A percentile compares a stretch with the other conserved stretches of the same genome.
Conservation (phyloP, 2,888 invertebrate species). For the Amphipyra tragopoginis region DNA sequence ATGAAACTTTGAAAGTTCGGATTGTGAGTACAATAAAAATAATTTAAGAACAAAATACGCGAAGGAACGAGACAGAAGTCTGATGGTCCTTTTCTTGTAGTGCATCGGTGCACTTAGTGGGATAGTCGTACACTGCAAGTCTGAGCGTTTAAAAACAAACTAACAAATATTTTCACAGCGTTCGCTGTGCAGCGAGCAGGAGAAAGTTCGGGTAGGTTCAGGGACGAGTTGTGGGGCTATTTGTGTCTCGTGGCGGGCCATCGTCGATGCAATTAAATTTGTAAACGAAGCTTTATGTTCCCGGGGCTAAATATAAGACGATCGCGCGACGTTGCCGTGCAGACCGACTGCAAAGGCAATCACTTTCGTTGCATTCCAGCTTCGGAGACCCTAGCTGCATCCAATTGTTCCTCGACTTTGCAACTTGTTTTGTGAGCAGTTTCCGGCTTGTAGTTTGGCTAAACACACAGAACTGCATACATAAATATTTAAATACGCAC, state of each 20-base stretch:
- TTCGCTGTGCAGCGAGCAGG: slow-evolving; percentile 65
- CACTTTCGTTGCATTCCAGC: slow-evolving; percentile 64
- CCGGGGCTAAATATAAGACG: slow-evolving; percentile 80
- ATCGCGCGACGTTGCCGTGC: slow-evolving; percentile 76
- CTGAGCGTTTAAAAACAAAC: slow-evolving; percentile 68
- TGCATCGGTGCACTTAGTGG: slow-evolving; percentile 48
- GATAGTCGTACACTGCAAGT: slow-evolving; percentile 39
- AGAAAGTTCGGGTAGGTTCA: slow-evolving; percentile 88
- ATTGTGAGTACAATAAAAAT: slow-evolving; percentile 54
- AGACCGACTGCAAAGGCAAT: slow-evolving; percentile 64
- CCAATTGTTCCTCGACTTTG: slow-evolving; percentile 48
- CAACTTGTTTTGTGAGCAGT: slow-evolving; percentile 32
- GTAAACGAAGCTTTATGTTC: slow-evolving; percentile 86
- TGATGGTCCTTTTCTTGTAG: slow-evolving; percentile 44
- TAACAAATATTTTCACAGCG: slow-evolving; percentile 66
- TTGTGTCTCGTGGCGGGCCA: slow-evolving; percentile 86
- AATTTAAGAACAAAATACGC: slow-evolving; percentile 30
- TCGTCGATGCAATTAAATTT: slow-evolving; percentile 89
- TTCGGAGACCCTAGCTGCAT: slow-evolving; percentile 41
- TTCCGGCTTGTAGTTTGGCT: slow-evolving; percentile 33
- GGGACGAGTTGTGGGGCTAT: slow-evolving; percentile 86
- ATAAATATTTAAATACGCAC: slow-evolving; percentile 33
- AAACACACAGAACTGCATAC: slow-evolving; percentile 24
- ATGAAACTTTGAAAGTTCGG: slow-evolving; percentile 73
- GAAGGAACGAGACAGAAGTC: slow-evolving; percentile 29